Evolutionary conservation across 2,113 vertebrate species (phyloP).

Genomic region (Carassius carassius): DNA sequence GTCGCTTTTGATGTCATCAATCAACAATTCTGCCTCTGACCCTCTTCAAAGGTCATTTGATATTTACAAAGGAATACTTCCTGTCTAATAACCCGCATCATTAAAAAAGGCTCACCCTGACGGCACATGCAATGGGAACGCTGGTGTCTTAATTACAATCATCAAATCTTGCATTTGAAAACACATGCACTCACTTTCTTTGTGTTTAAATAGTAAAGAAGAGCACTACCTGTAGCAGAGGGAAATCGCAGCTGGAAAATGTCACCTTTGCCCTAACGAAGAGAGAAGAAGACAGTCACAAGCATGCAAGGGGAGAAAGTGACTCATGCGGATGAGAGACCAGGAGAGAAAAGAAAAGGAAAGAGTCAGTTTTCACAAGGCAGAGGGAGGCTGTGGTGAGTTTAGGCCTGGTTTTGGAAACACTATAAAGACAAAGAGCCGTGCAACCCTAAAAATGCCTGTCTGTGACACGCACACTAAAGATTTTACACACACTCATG

Average conservation of each 20-base stretch:
- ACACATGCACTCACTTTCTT: background rate
- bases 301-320: slow-evolving; percentile 14
- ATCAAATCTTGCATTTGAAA: background rate
- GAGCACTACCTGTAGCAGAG: background rate
- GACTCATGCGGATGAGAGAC: slow-evolving; percentile 40
- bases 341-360: slow-evolving; percentile 21
- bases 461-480: slow-evolving; percentile 40
- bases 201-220: background rate
- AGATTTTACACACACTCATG: slow-evolving; percentile 40
- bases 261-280: slow-evolving; percentile 23
- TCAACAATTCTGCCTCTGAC: slow-evolving; percentile 46
- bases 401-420: slow-evolving; percentile 46
- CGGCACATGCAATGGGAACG: background rate
- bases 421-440: slow-evolving; percentile 50
- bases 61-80: slow-evolving; percentile 48
- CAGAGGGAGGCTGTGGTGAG: slow-evolving; percentile 46
- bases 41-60: slow-evolving; percentile 52
- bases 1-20: slow-evolving; percentile 50
- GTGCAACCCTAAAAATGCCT: slow-evolving; percentile 54
- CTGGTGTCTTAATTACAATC: background rate
- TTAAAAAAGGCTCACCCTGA: slow-evolving; percentile 10
- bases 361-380: slow-evolving; percentile 47
- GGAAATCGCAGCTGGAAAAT: slow-evolving; percentile 11
- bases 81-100: slow-evolving; percentile 12
- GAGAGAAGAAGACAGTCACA: slow-evolving; percentile 18